Evolutionary conservation across 2,797 vertebrate genomes (phyloP).

Genomic region (Lagocephalus sceleratus): DNA sequence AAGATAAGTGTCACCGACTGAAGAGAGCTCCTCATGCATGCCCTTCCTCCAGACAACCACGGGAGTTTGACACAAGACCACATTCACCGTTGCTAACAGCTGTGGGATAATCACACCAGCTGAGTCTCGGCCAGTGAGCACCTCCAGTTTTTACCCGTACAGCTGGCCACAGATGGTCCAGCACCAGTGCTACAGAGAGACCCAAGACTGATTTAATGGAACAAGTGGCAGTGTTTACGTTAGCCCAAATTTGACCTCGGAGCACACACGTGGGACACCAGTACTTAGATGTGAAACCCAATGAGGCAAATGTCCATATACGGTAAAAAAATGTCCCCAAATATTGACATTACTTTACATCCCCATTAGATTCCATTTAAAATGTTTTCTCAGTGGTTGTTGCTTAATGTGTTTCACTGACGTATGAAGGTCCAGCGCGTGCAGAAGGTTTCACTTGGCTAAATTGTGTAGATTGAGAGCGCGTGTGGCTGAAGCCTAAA

Average conservation of each 20-base stretch:
- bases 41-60: no score
- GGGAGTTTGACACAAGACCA: no score
- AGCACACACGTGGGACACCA: neutral
- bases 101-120: slow-evolving; percentile 19
- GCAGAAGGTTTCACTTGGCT: no score
- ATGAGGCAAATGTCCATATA: slow-evolving; percentile 38
- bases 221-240: slow-evolving; percentile 47
- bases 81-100: slow-evolving; percentile 5
- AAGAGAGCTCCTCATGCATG: no score
- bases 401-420: slow-evolving; percentile 30
- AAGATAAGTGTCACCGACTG: no score
- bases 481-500: no score
- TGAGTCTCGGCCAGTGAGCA: slow-evolving; percentile 47
- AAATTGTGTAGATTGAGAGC: no score
- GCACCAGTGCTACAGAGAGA: slow-evolving; percentile 39
- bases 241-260: slow-evolving; percentile 36
- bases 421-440: slow-evolving; percentile 9
- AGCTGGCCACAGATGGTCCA: slow-evolving; percentile 56
- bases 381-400: slow-evolving; percentile 5
- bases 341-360: slow-evolving; percentile 24
- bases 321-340: slow-evolving; percentile 14
- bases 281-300: neutral
- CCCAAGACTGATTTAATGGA: slow-evolving; percentile 37
- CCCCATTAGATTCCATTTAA: slow-evolving; percentile 46
- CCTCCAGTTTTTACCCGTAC: slow-evolving; percentile 29